These are phyloP conservation scores for Cygnus atratus DNA, from an alignment of 2,113 vertebrate genomes.

Conservation along the genomic window DNA sequence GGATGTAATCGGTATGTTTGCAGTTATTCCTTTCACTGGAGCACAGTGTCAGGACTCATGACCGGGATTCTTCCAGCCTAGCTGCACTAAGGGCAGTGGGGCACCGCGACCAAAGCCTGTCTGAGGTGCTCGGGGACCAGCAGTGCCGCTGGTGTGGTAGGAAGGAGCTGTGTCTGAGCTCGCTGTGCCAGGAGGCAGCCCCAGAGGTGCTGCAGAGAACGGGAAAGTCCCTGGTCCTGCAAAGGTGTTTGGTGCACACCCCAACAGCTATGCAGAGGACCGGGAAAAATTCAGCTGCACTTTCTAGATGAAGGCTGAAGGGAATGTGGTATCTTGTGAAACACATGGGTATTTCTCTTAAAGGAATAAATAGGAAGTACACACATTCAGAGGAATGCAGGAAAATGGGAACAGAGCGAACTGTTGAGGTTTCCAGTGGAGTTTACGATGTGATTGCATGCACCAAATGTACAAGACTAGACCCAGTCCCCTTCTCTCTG, in stretches of 20 bases:
- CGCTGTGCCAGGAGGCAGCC: background rate
- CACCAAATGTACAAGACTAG: background rate
- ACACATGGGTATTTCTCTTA: background rate
- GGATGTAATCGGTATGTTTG: background rate
- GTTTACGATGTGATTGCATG: background rate
- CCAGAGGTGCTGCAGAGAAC: accelerated
- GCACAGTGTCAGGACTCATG: background rate
- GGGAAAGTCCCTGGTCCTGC: background rate
- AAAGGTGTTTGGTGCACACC: accelerated
- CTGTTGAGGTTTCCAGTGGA: background rate
- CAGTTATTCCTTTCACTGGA: background rate
- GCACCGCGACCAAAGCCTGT: accelerated
- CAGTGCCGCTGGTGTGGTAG: accelerated
- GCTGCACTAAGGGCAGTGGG: background rate
- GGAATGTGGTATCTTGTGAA: background rate
- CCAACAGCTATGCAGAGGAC: background rate
- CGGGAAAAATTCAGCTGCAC: background rate
- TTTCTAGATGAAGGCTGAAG: background rate
- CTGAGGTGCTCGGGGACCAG: accelerated
- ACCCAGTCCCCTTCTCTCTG: background rate
- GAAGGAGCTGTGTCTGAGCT: background rate
- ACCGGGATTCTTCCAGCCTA: background rate
- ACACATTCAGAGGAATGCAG: background rate
- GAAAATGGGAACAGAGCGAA: accelerated
- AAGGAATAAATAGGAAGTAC: background rate